Evolutionary conservation across 23 tunicate species (phyloP), one percentile per base, ranked within the genome.

Genomic region (Aplidium turbinatum): DNA sequence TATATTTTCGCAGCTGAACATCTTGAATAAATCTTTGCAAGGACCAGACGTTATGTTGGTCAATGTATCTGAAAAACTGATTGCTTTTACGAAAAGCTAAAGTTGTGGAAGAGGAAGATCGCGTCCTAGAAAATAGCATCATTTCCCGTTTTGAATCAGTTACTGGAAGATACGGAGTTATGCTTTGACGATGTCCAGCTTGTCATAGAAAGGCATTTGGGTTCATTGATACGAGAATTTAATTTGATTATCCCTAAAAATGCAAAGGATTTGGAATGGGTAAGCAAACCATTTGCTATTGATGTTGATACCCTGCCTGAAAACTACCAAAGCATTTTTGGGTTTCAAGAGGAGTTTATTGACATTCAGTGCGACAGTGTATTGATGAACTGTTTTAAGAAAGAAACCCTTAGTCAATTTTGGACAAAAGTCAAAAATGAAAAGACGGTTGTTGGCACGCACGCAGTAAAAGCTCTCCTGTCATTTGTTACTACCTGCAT

Each of bases 71-170:
- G 86, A 81, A 19, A 57, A 71, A 57, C 36, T 81, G 70, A 25
- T 76, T 81, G 86, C 78, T 26, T 81, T 81, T 57, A 81, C 58
- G 79, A 71, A 35, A 76, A 78, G 57, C 63, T 78, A 25, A 39
- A 64, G 46, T 51, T 73, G 66, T 64, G 83, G 63, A 46, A 63
- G 36, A 62, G 68, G 38, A 62, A 62, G 68, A 62, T 62, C 19
- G 5, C 4, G 68, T 62, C 68, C 22, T 38, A 27, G 39, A 62
- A 30, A 62, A 29, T 38, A 28, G 68, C 36, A 62, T 62, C 68
- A 62, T 62, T 62, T 62, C 36, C 36, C 9, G 68, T 62, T 62
- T 62, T 62, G 4, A 62, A 62, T 62, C 39, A 62, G 38, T 29
- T 62, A 29, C 68, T 62, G 36, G 36, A 62, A 25, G 68, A 62